phyloP scores from a whole-genome alignment of 2,113 vertebrate genomes.

The Ceyx margarethae region DNA sequence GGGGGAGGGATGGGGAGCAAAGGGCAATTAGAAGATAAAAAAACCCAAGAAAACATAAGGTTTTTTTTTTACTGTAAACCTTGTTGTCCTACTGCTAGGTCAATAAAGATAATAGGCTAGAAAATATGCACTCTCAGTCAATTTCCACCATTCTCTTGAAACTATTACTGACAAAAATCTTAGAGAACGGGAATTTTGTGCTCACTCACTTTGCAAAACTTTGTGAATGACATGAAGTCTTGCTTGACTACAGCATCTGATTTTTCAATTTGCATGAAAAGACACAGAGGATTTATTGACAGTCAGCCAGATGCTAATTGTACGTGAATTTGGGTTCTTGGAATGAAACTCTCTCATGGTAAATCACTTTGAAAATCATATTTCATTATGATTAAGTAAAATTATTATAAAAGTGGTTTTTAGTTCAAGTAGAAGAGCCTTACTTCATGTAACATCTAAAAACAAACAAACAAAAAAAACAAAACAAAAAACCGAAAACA shows the following conservation, averaged over 20 bases:
- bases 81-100: neutral
- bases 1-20: too few species aligned
- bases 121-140: neutral
- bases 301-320: neutral
- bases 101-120: neutral
- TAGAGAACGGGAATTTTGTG: neutral
- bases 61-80: neutral
- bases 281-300: neutral
- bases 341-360: neutral
- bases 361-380: neutral
- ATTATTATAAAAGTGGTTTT: neutral
- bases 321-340: neutral
- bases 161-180: neutral
- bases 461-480: neutral
- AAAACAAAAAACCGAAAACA: too few species aligned
- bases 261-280: neutral
- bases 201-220: neutral
- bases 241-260: neutral
- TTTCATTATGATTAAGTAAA: neutral
- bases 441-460: neutral
- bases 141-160: neutral
- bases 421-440: neutral
- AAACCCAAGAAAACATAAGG: neutral
- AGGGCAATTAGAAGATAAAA: neutral
- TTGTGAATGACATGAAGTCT: neutral